Evolutionary conservation across 2,797 vertebrate species (phyloP), one percentile per base, ranked within the genome.

Genomic region (Neomorphus geoffroyi): DNA sequence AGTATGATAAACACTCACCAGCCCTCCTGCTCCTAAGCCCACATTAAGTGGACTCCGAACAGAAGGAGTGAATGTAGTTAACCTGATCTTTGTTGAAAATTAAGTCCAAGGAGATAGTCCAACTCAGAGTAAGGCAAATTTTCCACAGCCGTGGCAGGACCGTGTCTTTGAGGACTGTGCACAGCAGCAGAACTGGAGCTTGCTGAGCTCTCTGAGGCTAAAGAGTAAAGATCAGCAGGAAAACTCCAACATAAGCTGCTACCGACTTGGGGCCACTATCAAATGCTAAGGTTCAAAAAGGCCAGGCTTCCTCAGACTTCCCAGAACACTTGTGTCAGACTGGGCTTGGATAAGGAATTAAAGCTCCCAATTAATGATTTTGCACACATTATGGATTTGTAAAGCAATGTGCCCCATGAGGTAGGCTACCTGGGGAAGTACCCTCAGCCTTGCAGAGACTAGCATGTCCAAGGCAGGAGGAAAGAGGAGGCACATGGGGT

Each of bases 21-120:
- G 4, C 67, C 6, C 28, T 50, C 66, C 4, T 4, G 50, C 56
- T 41, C 33, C n/a, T 45, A 14, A 62, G 37, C 27, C 17, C 23
- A 1, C 6, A 26, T 0, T 0, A 3, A 26, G 12, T 18, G 18
- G 50, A 58, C 90, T 39, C 18, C 45, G 33, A 46, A 27, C 11
- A 28, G 18, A 32, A 56, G 14, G 27, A 39, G 27, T 2, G 3
- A 73, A 22, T 0, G 2, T 9, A 69, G 39, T 61, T 56, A 60
- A 9, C 22, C 7, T 16, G 18, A 32, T 26, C 26, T 27, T 18
- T 8, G 8, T 26, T n/a, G 35, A 48, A 39, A 37, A 41, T 9
- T 19, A 19, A 39, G 23, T 28, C 70, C 45, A n/a, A 27, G 39
- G 3, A 26, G 35, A 2, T 33, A 37, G 23, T 46, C 50, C 39